Evolutionary conservation across 2,888 invertebrate genomes (phyloP), one percentile per base, ranked within the genome.

Genomic region (Tetragonisca angustula): DNA sequence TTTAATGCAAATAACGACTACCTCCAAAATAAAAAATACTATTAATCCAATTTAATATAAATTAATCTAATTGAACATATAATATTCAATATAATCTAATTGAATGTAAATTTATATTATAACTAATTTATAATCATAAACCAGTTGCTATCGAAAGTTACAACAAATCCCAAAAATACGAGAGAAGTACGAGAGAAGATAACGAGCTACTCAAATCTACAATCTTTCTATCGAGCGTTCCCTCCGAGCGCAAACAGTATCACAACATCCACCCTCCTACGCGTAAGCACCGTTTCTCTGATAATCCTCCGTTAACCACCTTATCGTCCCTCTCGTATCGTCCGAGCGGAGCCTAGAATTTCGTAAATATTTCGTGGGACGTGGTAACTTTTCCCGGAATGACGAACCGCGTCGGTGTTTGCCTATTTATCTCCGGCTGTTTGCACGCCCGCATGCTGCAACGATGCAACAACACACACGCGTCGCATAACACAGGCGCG

Each of bases 381-480:
- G 56, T 32, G 32, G 70, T 43, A 61, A 76, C 50, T 62, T 65
- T 83, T 77, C 81, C 49, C 70, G 70, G 81, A 83, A 83, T 76
- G 70, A 73, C 76, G 54, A 68, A 43, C 49, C 62, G 76, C 52
- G 62, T 62, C 17, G 61, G 62, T 67, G 81, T 83, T 76, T 76
- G 73, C 49, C 76, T 81, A 70, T 83, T 77, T 83, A 83, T 74
- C 83, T 61, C 27, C 49, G 54, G 67, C 54, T 72, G 74, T 81
- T 82, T 76, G 74, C 70, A 70, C 56, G 71, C 70, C 77, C 70
- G 74, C 73, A 71, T 70, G 71, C 78, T 43, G 75, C 78, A 70
- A 67, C 61, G 72, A 59, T 65, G 68, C 76, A 27, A 62, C 76
- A 68, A 59, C 54, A 50, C 21, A 52, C 21, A 52, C 24, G 19